These are phyloP conservation scores for Tinea trinotella DNA, from an alignment of 2,888 invertebrate species.

Conservation along the genomic window DNA sequence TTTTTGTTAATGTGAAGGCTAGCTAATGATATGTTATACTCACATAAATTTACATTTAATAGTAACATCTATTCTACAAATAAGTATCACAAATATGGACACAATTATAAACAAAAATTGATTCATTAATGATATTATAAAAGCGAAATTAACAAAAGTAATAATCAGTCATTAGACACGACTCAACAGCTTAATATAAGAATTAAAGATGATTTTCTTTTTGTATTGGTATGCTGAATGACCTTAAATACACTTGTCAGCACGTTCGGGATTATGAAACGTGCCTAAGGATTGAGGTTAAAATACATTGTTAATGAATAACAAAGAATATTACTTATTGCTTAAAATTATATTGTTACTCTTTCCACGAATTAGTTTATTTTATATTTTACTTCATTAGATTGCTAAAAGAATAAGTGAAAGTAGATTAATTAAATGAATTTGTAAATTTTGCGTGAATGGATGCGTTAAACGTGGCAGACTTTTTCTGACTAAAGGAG, in stretches of 20 bases:
- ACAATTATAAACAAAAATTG: neutral
- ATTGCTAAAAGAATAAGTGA: no score
- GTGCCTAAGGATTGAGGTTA: conserved; percentile 8
- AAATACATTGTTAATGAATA: neutral
- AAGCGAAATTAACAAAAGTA: neutral
- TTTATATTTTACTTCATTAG: no score
- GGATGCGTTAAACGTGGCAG: no score
- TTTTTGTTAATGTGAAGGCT: no score
- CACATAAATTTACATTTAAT: neutral
- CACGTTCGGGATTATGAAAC: neutral
- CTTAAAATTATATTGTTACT: neutral
- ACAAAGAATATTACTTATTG: neutral
- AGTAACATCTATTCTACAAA: neutral
- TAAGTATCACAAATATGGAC: neutral
- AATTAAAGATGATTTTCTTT: neutral
- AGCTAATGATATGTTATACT: neutral
- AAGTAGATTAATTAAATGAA: no score
- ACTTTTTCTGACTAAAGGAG: no score
- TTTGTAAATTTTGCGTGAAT: no score
- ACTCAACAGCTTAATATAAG: neutral
- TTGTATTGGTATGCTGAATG: neutral
- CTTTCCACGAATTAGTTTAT: neutral
- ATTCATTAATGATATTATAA: neutral
- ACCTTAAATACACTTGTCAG: neutral
- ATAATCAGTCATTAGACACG: neutral